A percentile compares a stretch with the other conserved stretches of the same genome.
These are phyloP conservation scores for Philhelius pedissequus DNA, from an alignment of 2,888 invertebrate genomes.

Conservation along the genomic window DNA sequence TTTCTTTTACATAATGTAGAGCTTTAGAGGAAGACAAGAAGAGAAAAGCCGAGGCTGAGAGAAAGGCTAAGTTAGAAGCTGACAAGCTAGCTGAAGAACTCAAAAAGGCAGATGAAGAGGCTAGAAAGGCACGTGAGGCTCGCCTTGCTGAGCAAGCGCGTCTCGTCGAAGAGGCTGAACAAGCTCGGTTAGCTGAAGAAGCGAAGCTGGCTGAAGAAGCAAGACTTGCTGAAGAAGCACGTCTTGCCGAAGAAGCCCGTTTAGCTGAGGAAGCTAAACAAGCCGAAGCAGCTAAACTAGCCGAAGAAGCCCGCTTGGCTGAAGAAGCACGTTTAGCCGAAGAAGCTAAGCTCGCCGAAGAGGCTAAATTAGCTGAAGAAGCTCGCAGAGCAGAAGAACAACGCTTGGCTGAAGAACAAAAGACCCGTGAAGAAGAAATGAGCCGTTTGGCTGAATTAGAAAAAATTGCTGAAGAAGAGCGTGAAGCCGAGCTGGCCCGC, in stretches of 20 bases:
- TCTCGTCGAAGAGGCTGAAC: constrained; percentile 73
- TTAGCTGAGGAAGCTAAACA: constrained; percentile 79
- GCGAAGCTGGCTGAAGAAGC: constrained; percentile 78
- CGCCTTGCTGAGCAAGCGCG: constrained; percentile 79
- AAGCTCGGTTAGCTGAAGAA: constrained; percentile 78
- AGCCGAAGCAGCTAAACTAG: constrained; percentile 78
- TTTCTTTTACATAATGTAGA: constrained; percentile 72
- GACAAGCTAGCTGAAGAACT: constrained; percentile 70
- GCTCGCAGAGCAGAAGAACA: constrained; percentile 79
- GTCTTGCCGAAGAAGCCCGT: constrained; percentile 77
- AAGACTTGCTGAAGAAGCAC: constrained; percentile 79
- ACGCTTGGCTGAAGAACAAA: constrained; percentile 79
- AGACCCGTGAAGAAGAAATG: constrained; percentile 80
- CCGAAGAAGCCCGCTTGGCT: constrained; percentile 79
- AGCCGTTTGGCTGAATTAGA: constrained; percentile 80
- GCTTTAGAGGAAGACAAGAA: constrained; percentile 82
- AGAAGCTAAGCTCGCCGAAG: constrained; percentile 77
- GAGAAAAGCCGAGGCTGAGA: constrained; percentile 80
- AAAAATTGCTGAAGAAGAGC: constrained; percentile 80
- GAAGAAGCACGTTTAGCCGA: constrained; percentile 77
- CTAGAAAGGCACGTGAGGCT: constrained; percentile 74
- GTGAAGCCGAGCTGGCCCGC: constrained; percentile 84
- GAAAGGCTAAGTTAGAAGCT: constrained; percentile 77
- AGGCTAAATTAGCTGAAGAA: constrained; percentile 78
- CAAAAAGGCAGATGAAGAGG: constrained; percentile 70